Conservation (phyloP, 1,140 invertebrate genomes). For the Argopecten irradians region DNA sequence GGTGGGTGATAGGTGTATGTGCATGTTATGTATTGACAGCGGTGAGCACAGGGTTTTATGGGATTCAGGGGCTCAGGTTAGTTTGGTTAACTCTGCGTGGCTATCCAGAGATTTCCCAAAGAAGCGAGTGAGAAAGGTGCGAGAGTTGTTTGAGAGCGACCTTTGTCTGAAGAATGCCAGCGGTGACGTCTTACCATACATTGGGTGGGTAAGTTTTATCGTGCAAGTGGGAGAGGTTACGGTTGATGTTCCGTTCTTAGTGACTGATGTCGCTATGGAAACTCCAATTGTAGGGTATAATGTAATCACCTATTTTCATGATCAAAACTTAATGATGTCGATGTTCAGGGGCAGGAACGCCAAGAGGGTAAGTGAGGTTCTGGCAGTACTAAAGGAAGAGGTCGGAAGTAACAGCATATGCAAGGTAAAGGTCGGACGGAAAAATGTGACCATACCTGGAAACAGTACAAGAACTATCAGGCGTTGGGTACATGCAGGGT, state of each 20-base stretch:
- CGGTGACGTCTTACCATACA: background rate
- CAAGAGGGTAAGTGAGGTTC: too few species aligned
- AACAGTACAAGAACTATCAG: background rate
- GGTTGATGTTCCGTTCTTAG: background rate
- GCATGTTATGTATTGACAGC: background rate
- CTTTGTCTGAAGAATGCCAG: background rate
- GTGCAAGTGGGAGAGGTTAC: background rate
- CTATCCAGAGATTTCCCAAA: background rate
- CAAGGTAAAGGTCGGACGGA: background rate
- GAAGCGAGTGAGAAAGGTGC: background rate
- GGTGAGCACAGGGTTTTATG: background rate
- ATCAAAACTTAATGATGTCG: background rate
- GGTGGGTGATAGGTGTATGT: background rate
- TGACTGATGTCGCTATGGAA: background rate
- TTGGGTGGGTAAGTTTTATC: background rate
- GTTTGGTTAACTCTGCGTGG: background rate
- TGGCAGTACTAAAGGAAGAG: background rate
- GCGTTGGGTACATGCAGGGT: background rate
- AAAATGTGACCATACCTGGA: background rate
- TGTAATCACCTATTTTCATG: background rate
- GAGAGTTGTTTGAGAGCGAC: background rate
- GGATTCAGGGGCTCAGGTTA: background rate
- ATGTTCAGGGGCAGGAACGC: background rate
- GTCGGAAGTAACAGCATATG: background rate
- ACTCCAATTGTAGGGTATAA: background rate